phyloP scores from a whole-genome alignment of 2,113 vertebrate genomes.

The Leucosticte australis region DNA sequence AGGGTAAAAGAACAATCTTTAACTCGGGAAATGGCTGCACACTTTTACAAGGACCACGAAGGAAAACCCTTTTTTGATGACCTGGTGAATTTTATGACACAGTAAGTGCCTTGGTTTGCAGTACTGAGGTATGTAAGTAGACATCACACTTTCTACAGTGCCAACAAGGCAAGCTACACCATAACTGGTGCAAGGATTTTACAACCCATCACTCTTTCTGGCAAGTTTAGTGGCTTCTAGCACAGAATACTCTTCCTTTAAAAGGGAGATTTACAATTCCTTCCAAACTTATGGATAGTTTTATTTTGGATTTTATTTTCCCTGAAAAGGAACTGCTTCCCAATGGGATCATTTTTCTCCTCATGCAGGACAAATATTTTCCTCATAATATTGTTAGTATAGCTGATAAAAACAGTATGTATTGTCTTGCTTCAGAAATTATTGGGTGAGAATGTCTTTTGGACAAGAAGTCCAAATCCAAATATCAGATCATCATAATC shows the following conservation, averaged over 20 bases:
- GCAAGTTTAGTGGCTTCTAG: not conserved
- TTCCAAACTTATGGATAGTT: not conserved
- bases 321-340: not conserved
- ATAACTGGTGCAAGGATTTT: not conserved
- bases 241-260: not conserved
- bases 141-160: not conserved
- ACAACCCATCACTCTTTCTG: not conserved
- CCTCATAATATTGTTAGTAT: not conserved
- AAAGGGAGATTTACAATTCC: not conserved
- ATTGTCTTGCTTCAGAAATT: not conserved
- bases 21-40: slow-evolving; percentile 75
- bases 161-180: not conserved
- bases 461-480: not conserved
- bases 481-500: not conserved
- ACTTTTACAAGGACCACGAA: slow-evolving; percentile 82
- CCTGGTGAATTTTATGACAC: slow-evolving; percentile 82
- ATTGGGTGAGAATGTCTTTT: not conserved
- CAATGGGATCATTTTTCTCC: not conserved
- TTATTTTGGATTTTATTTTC: not conserved
- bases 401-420: not conserved
- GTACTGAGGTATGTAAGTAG: not conserved
- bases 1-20: slow-evolving; percentile 76
- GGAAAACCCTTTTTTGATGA: slow-evolving; percentile 81
- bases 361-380: not conserved
- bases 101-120: slow-evolving; percentile 68